phyloP scores from a whole-genome alignment of 2,113 vertebrate species.

The Hippocampus guttulatus region DNA sequence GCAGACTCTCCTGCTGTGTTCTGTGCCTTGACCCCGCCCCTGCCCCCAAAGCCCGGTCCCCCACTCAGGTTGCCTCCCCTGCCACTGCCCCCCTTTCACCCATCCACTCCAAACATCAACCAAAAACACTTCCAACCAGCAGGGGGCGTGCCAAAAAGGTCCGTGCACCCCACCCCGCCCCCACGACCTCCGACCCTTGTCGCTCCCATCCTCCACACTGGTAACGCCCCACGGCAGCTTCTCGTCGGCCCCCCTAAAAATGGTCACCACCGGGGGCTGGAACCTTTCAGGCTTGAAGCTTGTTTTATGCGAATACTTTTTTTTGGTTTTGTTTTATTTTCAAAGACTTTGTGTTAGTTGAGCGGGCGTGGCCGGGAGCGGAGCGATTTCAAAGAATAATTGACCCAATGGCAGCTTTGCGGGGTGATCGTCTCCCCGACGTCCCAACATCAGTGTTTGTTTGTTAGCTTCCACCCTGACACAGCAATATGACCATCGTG shows the following conservation, averaged over 20 bases:
- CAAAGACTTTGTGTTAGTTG: conserved; percentile 55
- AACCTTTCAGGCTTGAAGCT: conserved; percentile 70
- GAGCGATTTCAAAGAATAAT: conserved; percentile 64
- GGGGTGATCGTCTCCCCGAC: conserved; percentile 49
- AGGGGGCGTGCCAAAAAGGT: conserved; percentile 32
- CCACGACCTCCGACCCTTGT: conserved; percentile 15
- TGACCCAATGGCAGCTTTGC: conserved; percentile 72
- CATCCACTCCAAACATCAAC: neutral
- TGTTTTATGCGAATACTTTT: conserved; percentile 25
- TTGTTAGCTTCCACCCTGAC: conserved; percentile 54
- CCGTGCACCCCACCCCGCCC: conserved; percentile 4
- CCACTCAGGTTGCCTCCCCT: conserved; percentile 56
- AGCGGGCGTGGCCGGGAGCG: conserved; percentile 65
- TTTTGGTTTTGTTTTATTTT: conserved; percentile 48
- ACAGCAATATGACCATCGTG: conserved; percentile 80
- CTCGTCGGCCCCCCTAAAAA: conserved; percentile 40
- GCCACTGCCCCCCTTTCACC: neutral
- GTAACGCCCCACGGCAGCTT: conserved; percentile 72
- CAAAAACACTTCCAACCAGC: conserved; percentile 12
- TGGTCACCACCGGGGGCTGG: conserved; percentile 55
- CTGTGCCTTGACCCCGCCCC: conserved; percentile 88
- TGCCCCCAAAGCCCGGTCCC: conserved; percentile 19
- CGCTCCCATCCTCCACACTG: conserved; percentile 50
- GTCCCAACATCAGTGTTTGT: conserved; percentile 42
- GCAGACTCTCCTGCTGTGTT: conserved; percentile 78